Percentiles rank a stretch among this genome's conserved stretches.
phyloP scores from a whole-genome alignment of 2,888 invertebrate genomes.

The Andrena camellia region DNA sequence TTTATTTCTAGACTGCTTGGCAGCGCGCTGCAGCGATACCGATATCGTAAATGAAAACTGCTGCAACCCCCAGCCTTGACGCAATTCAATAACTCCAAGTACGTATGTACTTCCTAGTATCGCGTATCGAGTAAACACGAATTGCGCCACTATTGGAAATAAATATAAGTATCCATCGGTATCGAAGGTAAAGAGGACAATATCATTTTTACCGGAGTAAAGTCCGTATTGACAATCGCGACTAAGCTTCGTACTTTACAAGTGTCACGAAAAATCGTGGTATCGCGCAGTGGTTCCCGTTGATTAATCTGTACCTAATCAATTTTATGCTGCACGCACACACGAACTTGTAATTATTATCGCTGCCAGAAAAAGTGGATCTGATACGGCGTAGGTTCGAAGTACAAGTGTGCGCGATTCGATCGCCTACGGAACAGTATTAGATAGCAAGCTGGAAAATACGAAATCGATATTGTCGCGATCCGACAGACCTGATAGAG shows the following conservation, averaged over 20 bases:
- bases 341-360: background rate
- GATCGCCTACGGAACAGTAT: background rate
- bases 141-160: background rate
- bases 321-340: too few relatives aligned
- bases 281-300: background rate
- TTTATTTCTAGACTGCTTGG: conserved; percentile 51
- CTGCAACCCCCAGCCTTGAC: conserved; percentile 30
- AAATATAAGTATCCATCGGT: conserved; percentile 3
- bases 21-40: conserved; percentile 16
- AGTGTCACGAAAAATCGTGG: background rate
- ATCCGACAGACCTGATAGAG: too few relatives aligned
- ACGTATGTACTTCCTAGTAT: conserved; percentile 2
- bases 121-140: background rate
- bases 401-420: conserved; percentile 34
- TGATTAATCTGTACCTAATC: conserved; percentile 14
- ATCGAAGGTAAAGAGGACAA: conserved; percentile 2
- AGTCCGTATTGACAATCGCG: conserved; percentile 29
- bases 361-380: background rate
- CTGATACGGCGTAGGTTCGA: conserved; percentile 20
- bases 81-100: conserved; percentile 1
- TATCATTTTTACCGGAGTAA: background rate
- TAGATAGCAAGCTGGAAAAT: conserved; percentile 26
- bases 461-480: background rate
- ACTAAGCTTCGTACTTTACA: background rate
- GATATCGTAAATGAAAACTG: background rate